A percentile compares a stretch with the other conserved stretches of the same genome.
These are phyloP conservation scores for Marasmarcha lunaedactyla DNA, from an alignment of 2,888 invertebrate species.

Conservation along the genomic window DNA sequence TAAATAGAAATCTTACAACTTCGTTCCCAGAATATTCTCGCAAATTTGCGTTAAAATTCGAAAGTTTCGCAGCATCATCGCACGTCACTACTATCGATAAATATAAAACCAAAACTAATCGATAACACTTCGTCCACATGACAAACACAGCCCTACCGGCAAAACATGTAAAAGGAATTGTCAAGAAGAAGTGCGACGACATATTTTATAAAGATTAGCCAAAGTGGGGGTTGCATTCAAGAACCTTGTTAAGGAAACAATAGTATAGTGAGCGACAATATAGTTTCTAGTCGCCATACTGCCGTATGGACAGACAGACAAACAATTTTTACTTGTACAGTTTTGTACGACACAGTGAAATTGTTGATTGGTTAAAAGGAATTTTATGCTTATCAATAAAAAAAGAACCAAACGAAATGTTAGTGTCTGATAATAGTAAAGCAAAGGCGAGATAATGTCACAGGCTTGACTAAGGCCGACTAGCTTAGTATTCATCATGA, in stretches of 20 bases:
- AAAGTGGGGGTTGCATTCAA: not conserved
- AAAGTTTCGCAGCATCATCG: constrained; percentile 15
- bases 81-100: not conserved
- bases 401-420: no score
- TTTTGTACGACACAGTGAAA: no score
- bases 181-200: not conserved
- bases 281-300: no score
- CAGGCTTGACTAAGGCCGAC: no score
- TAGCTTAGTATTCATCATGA: no score
- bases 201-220: not conserved
- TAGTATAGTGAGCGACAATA: not conserved
- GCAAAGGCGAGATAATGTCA: no score
- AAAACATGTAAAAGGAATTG: not conserved
- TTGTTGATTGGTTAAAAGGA: no score
- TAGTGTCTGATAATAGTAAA: no score
- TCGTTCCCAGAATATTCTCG: constrained; percentile 36
- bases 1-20: constrained; percentile 36
- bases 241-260: not conserved
- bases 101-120: not conserved
- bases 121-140: not conserved
- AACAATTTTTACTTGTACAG: no score
- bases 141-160: not conserved
- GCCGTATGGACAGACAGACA: no score
- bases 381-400: no score
- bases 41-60: constrained; percentile 40